phyloP scores from a whole-genome alignment of 1,140 invertebrate genomes.

The Pomacea maculata region DNA sequence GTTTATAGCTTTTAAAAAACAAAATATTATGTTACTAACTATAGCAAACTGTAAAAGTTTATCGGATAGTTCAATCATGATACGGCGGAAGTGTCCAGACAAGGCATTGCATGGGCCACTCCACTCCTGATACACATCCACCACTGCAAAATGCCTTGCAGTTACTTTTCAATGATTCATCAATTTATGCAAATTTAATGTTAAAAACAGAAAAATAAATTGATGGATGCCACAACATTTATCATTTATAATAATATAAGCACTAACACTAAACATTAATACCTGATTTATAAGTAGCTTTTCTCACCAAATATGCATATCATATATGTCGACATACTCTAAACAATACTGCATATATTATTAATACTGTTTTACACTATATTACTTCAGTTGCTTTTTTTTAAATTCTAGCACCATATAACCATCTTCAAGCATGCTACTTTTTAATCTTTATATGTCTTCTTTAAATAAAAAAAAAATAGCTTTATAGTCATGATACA shows the following conservation, averaged over 20 bases:
- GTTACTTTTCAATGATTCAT: not conserved
- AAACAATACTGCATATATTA: no score
- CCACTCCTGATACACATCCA: slow-evolving; percentile 92
- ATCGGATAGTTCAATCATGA: slow-evolving; percentile 89
- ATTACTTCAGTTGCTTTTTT: no score
- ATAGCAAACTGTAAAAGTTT: slow-evolving; percentile 83
- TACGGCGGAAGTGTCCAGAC: slow-evolving; percentile 84
- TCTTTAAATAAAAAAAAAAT: no score
- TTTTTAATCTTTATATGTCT: no score
- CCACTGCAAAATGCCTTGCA: slow-evolving; percentile 71
- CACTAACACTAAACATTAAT: not conserved
- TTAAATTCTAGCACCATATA: no score
- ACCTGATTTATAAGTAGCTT: not conserved
- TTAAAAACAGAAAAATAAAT: no score
- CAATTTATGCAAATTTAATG: not conserved
- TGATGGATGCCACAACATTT: not conserved
- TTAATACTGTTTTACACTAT: no score
- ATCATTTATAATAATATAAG: not conserved
- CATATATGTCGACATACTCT: no score
- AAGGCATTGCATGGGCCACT: slow-evolving; percentile 88
- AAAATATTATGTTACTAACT: slow-evolving; percentile 68
- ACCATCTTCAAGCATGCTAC: no score
- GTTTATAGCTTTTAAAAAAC: not conserved
- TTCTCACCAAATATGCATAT: not conserved
- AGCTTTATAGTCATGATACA: no score